Conservation (phyloP, 2,888 invertebrate genomes). For the Omphaloscelis lunosa region DNA sequence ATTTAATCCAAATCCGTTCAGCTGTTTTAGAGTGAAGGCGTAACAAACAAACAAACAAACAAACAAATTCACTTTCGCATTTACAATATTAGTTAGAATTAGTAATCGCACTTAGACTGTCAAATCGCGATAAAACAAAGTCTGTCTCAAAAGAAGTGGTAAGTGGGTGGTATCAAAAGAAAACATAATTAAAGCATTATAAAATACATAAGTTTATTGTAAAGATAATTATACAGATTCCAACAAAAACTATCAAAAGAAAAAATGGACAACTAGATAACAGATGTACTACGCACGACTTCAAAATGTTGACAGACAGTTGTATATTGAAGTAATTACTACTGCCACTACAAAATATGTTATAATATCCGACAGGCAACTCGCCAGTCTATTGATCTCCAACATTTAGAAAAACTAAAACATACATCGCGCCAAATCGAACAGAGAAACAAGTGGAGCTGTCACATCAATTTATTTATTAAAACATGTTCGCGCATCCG, state of each 20-base stretch:
- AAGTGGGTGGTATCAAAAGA: constrained; percentile 36
- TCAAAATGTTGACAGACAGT: constrained; percentile 51
- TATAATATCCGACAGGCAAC: constrained; percentile 28
- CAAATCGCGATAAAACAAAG: constrained; percentile 16
- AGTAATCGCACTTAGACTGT: constrained; percentile 2
- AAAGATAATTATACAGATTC: constrained; percentile 41
- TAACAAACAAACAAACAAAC: too few relatives aligned
- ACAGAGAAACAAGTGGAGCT: constrained; percentile 60
- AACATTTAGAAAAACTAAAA: constrained; percentile 54
- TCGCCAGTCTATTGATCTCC: constrained; percentile 58
- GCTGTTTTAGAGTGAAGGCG: too few relatives aligned
- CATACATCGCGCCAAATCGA: constrained; percentile 43
- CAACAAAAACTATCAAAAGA: constrained; percentile 32
- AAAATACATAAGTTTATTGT: constrained; percentile 46
- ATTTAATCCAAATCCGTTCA: too few relatives aligned
- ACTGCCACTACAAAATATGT: constrained; percentile 40
- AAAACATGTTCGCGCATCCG: constrained; percentile 65
- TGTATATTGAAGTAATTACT: constrained; percentile 60
- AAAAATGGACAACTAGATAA: constrained; percentile 32
- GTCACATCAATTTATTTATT: constrained; percentile 67
- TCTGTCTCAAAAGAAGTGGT: constrained; percentile 5
- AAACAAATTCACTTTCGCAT: too few relatives aligned
- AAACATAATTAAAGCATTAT: constrained; percentile 33
- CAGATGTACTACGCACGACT: constrained; percentile 45
- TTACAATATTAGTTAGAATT: neutral